Evolutionary conservation across 2,797 vertebrate species (phyloP).

Genomic region (Spondyliosoma cantharus): DNA sequence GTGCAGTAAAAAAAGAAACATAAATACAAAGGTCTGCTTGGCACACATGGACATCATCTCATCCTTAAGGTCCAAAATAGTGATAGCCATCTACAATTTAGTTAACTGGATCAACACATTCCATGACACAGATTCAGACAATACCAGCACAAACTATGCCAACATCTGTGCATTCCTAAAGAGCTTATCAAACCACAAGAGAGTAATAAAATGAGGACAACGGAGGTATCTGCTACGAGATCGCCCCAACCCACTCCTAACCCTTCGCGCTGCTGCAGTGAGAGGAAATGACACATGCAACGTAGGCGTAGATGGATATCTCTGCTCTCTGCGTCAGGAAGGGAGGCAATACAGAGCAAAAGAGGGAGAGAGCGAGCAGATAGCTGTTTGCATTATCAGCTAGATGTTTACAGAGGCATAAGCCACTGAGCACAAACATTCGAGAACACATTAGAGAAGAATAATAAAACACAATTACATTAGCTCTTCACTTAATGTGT

Average conservation of each 20-base stretch:
- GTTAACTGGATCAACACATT: constrained; percentile 3
- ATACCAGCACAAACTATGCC: background rate
- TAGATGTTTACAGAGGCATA: constrained; percentile 54
- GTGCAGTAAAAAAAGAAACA: background rate
- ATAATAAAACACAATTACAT: constrained; percentile 45
- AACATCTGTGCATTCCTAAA: constrained; percentile 33
- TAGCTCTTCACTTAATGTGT: constrained; percentile 21
- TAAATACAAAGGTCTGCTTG: background rate
- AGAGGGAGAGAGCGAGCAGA: constrained; percentile 26
- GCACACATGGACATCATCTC: background rate
- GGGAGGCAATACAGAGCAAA: constrained; percentile 41
- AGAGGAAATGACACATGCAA: constrained; percentile 65
- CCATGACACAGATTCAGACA: constrained; percentile 25
- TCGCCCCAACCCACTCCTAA: constrained; percentile 26
- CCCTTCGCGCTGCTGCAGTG: constrained; percentile 42
- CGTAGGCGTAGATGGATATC: constrained; percentile 62
- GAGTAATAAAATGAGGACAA: constrained; percentile 42
- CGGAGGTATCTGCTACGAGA: constrained; percentile 44
- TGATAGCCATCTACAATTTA: background rate
- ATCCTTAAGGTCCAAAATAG: background rate
- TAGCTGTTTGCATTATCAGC: constrained; percentile 57
- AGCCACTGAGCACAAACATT: constrained; percentile 49
- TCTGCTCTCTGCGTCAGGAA: constrained; percentile 51
- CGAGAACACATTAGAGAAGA: constrained; percentile 30
- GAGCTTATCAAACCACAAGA: constrained; percentile 29